Conservation (phyloP, 2,888 invertebrate species). For the Aphodius sticticus region DNA sequence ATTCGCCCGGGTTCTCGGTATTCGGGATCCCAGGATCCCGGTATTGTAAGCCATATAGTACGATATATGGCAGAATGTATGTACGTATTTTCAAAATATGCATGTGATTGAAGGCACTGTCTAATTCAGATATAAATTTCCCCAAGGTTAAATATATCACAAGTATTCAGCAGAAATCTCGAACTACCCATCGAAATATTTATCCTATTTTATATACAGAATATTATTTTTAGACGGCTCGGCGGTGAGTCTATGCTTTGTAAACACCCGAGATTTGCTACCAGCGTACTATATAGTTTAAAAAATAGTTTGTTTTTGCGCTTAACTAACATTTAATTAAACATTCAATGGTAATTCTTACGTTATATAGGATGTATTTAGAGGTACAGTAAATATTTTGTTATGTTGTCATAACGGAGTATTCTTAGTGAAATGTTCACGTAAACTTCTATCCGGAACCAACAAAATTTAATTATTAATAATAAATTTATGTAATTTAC, state of each 20-base stretch:
- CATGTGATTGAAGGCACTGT: background rate
- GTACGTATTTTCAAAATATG: background rate
- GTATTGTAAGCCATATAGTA: too few relatives aligned
- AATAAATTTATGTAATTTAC: too few relatives aligned
- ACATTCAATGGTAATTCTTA: background rate
- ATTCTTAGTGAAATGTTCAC: too few relatives aligned
- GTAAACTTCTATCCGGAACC: too few relatives aligned
- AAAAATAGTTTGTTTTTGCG: background rate
- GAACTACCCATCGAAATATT: conserved; percentile 4
- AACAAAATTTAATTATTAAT: too few relatives aligned
- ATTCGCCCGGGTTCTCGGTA: too few relatives aligned
- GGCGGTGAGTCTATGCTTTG: background rate
- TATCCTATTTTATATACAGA: background rate
- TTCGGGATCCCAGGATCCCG: too few relatives aligned
- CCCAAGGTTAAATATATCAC: background rate
- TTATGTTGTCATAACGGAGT: too few relatives aligned
- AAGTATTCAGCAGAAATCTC: background rate
- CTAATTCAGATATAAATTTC: background rate
- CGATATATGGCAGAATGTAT: too few relatives aligned
- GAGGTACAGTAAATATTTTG: too few relatives aligned
- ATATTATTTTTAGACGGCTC: background rate
- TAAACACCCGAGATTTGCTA: background rate
- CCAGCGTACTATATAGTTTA: background rate
- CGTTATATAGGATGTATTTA: background rate
- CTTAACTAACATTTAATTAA: too few relatives aligned